Percentiles rank a stretch among this genome's conserved stretches.
Evolutionary conservation across 2,888 invertebrate species (phyloP).

Genomic region (Drosophila dives): DNA sequence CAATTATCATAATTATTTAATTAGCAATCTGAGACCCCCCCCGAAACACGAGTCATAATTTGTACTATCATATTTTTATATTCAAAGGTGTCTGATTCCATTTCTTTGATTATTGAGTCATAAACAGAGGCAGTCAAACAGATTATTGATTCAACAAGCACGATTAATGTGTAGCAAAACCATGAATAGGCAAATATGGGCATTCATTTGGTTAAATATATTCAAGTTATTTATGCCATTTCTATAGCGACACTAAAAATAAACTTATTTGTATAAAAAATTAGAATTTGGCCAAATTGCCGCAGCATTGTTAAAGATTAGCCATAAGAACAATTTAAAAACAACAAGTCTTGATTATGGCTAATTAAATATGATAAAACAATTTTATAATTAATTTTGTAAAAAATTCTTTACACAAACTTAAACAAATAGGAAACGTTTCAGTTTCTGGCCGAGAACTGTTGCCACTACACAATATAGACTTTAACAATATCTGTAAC

Average conservation of each 20-base stretch:
- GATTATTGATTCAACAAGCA: not conserved
- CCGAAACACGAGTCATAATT: not conserved
- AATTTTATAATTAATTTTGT: not conserved
- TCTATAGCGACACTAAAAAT: not conserved
- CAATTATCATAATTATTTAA: constrained; percentile 1
- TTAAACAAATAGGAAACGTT: constrained; percentile 4
- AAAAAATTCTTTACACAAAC: not conserved
- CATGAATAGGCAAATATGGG: not conserved
- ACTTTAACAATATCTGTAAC: too few species aligned
- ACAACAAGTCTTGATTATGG: too few species aligned
- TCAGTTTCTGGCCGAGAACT: not conserved
- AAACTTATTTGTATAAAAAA: not conserved
- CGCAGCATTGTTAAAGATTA: not conserved
- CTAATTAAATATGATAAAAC: not conserved
- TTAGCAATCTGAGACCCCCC: not conserved
- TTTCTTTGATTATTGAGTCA: constrained; percentile 31
- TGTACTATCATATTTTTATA: not conserved
- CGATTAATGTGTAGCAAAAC: not conserved
- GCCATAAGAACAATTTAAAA: not conserved
- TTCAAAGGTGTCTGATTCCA: not conserved
- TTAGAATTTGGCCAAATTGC: not conserved
- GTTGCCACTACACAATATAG: not conserved
- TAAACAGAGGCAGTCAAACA: not conserved
- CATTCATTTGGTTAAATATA: not conserved
- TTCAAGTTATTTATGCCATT: not conserved